A percentile compares a stretch with the other conserved stretches of the same genome.
These are phyloP conservation scores for Dinomys branickii DNA, from an alignment of 2,113 vertebrate genomes.

Conservation along the genomic window DNA sequence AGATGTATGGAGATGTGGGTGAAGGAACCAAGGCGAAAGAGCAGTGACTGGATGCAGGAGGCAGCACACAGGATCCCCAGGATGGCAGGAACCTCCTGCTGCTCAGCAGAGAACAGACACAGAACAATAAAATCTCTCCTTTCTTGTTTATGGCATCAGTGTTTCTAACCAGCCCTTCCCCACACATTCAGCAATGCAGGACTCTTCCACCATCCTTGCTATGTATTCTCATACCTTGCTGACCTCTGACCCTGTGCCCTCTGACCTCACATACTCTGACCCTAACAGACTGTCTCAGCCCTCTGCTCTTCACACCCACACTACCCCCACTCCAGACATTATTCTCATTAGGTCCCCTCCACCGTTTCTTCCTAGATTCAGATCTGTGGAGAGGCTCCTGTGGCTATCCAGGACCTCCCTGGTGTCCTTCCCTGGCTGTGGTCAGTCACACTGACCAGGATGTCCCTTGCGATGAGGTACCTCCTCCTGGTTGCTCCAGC, in stretches of 20 bases:
- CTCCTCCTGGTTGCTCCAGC: background rate
- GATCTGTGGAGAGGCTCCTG: background rate
- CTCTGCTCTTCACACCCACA: background rate
- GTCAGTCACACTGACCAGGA: background rate
- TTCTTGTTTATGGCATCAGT: background rate
- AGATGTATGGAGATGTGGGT: background rate
- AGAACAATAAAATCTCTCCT: constrained; percentile 62
- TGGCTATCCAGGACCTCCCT: background rate
- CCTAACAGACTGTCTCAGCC: background rate
- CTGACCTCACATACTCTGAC: background rate
- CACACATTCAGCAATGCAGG: fast-evolving
- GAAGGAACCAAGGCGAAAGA: background rate
- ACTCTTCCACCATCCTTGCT: background rate
- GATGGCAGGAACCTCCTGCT: background rate
- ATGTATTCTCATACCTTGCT: background rate
- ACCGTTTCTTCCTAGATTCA: background rate
- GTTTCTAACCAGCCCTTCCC: background rate
- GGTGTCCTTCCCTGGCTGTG: background rate
- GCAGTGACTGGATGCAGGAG: background rate
- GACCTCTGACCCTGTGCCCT: background rate
- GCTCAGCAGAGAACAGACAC: background rate
- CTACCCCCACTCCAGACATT: background rate
- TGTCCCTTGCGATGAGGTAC: background rate
- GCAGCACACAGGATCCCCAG: background rate
- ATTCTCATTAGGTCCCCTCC: background rate